A percentile compares a stretch with the other conserved stretches of the same genome.
Evolutionary conservation across 2,113 vertebrate species (phyloP).

Genomic region (Catharus fuscescens): DNA sequence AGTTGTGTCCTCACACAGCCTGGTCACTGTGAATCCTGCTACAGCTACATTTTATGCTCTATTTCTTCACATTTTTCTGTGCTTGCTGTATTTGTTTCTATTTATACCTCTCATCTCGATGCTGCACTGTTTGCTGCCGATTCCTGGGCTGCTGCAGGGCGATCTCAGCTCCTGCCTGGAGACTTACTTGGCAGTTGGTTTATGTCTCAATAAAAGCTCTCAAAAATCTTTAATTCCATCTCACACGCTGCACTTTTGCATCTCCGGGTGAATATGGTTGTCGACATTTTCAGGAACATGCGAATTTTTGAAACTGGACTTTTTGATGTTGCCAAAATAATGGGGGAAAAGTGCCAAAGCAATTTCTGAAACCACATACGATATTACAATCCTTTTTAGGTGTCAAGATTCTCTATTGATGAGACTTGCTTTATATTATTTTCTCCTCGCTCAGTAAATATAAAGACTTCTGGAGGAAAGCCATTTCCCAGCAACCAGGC

Average conservation of each 20-base stretch:
- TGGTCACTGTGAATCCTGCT: neutral
- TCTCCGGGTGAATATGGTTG: neutral
- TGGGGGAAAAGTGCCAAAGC: neutral
- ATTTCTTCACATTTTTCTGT: neutral
- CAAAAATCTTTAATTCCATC: neutral
- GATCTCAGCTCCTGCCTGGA: neutral
- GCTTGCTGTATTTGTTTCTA: neutral
- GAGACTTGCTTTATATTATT: neutral
- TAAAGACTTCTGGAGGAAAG: neutral
- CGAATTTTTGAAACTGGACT: neutral
- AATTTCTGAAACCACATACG: constrained; percentile 60
- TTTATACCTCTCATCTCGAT: neutral
- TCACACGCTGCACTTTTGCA: neutral
- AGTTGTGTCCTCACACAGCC: neutral
- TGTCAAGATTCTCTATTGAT: neutral
- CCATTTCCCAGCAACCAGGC: neutral
- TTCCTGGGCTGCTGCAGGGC: neutral
- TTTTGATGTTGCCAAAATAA: constrained; percentile 13
- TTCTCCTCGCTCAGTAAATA: constrained; percentile 7
- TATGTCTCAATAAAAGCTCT: neutral
- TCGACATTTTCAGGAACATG: neutral
- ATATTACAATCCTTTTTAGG: neutral
- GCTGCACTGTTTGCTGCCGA: neutral
- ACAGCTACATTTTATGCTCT: neutral
- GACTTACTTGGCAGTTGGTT: neutral